These are phyloP conservation scores for Camponotus floridanus DNA, from an alignment of 1,140 invertebrate species.

Conservation along the genomic window DNA sequence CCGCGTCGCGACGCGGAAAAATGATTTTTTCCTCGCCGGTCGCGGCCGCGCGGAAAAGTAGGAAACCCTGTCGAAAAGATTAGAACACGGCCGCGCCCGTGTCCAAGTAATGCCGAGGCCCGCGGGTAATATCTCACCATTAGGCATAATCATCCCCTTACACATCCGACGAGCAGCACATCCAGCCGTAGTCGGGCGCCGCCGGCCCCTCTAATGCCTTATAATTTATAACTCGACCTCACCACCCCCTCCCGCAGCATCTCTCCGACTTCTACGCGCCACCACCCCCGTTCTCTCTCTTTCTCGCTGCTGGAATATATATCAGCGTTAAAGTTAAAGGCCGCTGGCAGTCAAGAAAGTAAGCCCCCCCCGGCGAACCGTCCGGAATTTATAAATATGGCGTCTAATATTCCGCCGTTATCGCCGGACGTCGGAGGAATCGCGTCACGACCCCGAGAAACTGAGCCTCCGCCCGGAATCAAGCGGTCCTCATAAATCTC, in stretches of 20 bases:
- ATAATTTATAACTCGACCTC: conserved; percentile 77
- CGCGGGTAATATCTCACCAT: conserved; percentile 86
- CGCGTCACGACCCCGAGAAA: conserved; percentile 55
- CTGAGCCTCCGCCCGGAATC: neutral
- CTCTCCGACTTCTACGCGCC: conserved; percentile 38
- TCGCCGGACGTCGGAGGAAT: conserved; percentile 58
- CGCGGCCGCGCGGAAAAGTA: conserved; percentile 80
- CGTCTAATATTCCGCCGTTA: conserved; percentile 79
- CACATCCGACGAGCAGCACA: conserved; percentile 83
- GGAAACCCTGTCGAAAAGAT: conserved; percentile 86
- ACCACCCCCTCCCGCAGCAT: conserved; percentile 7
- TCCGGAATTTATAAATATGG: conserved; percentile 83
- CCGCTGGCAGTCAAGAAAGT: conserved; percentile 78
- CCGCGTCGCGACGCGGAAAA: conserved; percentile 10
- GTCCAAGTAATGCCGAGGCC: conserved; percentile 84
- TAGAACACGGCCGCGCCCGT: conserved; percentile 85
- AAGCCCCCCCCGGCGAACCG: conserved; percentile 68
- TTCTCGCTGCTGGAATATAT: conserved; percentile 78
- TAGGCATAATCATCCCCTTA: conserved; percentile 86
- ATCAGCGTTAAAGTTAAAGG: conserved; percentile 85
- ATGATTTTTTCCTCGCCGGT: conserved; percentile 46
- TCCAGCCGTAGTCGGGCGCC: conserved; percentile 77
- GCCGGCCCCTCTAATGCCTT: conserved; percentile 76
- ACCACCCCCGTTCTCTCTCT: conserved; percentile 49
- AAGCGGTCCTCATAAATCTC: conserved; percentile 47